Percentiles rank a stretch among this genome's conserved stretches.
Conservation (phyloP, 2,797 vertebrate genomes). For the Poeciliopsis presidionis region DNA sequence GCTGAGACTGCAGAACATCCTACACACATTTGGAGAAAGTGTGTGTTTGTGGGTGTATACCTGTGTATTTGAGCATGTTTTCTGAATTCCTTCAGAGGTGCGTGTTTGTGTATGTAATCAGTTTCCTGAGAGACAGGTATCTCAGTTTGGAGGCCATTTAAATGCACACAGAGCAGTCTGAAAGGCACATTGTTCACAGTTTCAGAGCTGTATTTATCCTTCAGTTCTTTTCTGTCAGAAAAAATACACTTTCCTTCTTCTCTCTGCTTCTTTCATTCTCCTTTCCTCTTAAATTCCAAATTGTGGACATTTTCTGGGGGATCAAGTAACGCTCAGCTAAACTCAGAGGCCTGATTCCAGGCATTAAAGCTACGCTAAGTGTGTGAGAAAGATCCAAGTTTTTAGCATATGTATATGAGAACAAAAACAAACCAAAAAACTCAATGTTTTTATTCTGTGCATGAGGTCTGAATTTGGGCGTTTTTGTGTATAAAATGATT, state of each 20-base stretch:
- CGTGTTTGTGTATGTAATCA: background rate
- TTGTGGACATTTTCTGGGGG: background rate
- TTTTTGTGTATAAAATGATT: background rate
- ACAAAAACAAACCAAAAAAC: background rate
- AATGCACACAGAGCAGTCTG: constrained; percentile 26
- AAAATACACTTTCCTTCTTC: background rate
- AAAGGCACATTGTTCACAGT: constrained; percentile 23
- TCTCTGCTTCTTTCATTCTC: background rate
- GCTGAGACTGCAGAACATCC: constrained; percentile 31
- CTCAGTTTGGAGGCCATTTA: constrained; percentile 65
- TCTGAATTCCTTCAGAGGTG: constrained; percentile 9
- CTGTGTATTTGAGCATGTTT: constrained; percentile 43
- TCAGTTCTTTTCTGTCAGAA: constrained; percentile 35
- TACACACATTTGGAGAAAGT: constrained; percentile 5
- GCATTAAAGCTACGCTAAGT: background rate
- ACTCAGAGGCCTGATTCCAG: background rate
- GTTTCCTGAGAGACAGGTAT: constrained; percentile 76
- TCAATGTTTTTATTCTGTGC: background rate
- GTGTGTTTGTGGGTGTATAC: background rate
- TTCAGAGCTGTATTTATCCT: constrained; percentile 50
- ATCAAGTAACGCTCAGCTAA: background rate
- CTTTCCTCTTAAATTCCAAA: background rate
- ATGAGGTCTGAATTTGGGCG: background rate
- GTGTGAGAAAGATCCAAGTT: background rate
- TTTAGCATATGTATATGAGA: background rate